Conservation (phyloP, 2,113 vertebrate genomes). For the Fulica atra region DNA sequence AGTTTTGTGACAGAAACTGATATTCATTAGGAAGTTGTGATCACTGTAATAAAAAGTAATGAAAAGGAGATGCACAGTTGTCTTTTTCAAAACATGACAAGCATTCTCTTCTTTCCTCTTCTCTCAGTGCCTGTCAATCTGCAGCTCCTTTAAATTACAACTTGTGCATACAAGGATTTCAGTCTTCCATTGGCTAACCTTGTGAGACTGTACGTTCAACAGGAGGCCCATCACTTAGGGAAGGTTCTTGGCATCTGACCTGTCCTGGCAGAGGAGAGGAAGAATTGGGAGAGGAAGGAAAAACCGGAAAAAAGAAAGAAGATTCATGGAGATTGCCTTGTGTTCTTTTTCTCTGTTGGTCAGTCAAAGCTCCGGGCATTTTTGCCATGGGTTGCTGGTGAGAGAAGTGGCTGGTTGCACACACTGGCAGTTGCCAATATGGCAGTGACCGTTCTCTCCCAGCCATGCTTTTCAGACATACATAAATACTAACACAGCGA, state of each 20-base stretch:
- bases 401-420: not conserved
- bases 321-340: not conserved
- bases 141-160: conserved; percentile 27
- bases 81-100: conserved; percentile 52
- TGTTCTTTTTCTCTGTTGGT: not conserved
- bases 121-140: conserved; percentile 36
- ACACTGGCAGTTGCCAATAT: not conserved
- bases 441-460: not conserved
- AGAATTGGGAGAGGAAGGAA: not conserved
- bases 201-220: not conserved
- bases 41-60: conserved; percentile 54
- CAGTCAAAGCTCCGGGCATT: not conserved
- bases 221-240: not conserved
- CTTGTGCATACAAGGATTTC: not conserved
- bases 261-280: not conserved
- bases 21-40: conserved; percentile 64
- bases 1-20: conserved; percentile 62
- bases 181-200: not conserved
- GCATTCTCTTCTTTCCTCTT: not conserved
- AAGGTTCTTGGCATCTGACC: not conserved
- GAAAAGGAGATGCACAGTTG: conserved; percentile 45
- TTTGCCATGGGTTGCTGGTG: not conserved
- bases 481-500: not conserved
- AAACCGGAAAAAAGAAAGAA: not conserved
- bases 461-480: not conserved